Conservation (phyloP, 2,888 invertebrate species). For the Caenorhabditis wallacei region DNA sequence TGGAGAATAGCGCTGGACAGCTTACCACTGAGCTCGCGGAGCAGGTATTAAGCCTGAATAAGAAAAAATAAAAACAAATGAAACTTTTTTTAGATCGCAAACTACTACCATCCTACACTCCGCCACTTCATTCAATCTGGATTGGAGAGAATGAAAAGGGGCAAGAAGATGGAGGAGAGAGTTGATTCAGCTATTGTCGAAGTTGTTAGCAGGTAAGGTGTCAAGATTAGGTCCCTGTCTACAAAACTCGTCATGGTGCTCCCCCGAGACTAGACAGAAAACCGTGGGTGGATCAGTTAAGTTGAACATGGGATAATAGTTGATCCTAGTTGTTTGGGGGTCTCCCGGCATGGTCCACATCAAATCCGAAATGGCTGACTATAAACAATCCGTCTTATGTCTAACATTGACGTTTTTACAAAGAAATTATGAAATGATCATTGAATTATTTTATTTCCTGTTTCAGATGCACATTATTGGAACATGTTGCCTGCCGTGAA, state of each 20-base stretch:
- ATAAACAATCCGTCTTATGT: slow-evolving; percentile 31
- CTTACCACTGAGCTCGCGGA: slow-evolving; percentile 67
- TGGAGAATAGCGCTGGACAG: slow-evolving; percentile 86
- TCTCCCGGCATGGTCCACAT: not conserved
- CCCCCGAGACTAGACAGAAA: slow-evolving; percentile 12
- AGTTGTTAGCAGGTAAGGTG: slow-evolving; percentile 87
- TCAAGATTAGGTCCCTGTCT: not conserved
- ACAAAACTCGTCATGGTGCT: too few species aligned
- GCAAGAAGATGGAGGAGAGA: slow-evolving; percentile 88
- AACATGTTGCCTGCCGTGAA: slow-evolving; percentile 85
- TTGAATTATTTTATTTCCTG: not conserved
- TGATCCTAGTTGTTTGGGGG: slow-evolving; percentile 23
- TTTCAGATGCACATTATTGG: slow-evolving; percentile 66
- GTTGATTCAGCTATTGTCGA: slow-evolving; percentile 88
- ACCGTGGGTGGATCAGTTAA: slow-evolving; percentile 37
- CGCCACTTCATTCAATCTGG: slow-evolving; percentile 65
- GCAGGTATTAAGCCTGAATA: slow-evolving; percentile 60
- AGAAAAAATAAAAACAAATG: not conserved
- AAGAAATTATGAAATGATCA: slow-evolving; percentile 2
- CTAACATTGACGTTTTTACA: not conserved
- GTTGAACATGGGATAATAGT: slow-evolving; percentile 2
- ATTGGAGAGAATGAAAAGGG: slow-evolving; percentile 85
- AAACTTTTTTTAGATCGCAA: slow-evolving; percentile 61
- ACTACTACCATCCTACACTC: slow-evolving; percentile 60
- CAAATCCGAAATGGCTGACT: slow-evolving; percentile 25